Conservation (phyloP, 2,113 vertebrate species). For the Formicarius rufipectus region DNA sequence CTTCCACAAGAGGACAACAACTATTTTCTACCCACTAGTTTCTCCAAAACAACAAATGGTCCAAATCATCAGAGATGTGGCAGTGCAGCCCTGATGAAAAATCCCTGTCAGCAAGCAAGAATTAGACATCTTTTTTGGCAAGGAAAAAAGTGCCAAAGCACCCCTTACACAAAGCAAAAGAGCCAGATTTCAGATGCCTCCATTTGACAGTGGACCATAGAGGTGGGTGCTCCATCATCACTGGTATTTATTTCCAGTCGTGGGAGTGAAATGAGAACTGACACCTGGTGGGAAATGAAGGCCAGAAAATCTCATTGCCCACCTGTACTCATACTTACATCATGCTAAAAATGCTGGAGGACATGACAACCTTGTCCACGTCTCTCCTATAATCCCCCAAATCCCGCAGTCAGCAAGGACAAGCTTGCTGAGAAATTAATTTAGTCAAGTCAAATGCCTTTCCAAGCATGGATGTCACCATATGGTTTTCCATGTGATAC, state of each 20-base stretch:
- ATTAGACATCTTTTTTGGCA: neutral
- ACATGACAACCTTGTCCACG: neutral
- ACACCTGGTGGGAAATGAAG: neutral
- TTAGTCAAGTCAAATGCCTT: neutral
- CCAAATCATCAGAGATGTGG: neutral
- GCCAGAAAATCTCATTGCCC: neutral
- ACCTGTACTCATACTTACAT: conserved; percentile 5
- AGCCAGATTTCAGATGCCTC: neutral
- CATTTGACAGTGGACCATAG: neutral
- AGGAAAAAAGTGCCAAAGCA: neutral
- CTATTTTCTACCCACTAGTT: neutral
- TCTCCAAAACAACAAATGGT: neutral
- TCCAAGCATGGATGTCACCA: neutral
- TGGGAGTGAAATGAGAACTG: neutral
- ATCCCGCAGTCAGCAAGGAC: neutral
- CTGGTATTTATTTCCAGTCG: neutral
- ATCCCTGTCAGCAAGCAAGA: neutral
- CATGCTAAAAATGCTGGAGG: conserved; percentile 10
- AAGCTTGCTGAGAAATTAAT: conserved; percentile 3
- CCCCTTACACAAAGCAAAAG: neutral
- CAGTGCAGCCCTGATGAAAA: neutral
- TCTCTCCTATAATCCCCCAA: neutral
- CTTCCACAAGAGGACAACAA: neutral
- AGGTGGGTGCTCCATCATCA: neutral
- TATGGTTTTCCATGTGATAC: neutral